Conservation (phyloP, 2,888 invertebrate genomes). For the Lagria hirta region DNA sequence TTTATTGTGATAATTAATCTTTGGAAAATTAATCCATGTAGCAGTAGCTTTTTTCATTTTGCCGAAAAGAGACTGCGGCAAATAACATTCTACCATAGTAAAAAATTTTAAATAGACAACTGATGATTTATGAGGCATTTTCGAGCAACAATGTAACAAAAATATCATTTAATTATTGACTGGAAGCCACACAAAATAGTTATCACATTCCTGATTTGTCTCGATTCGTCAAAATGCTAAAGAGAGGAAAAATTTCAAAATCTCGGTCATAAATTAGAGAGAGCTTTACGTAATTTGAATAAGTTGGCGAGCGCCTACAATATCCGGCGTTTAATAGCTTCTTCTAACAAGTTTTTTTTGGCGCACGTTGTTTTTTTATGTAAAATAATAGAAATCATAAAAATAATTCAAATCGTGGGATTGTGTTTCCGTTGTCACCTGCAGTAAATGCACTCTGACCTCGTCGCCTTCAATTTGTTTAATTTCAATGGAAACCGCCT, state of each 20-base stretch:
- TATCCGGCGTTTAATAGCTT: constrained; percentile 17
- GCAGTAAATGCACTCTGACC: constrained; percentile 13
- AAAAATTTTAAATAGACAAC: constrained; percentile 9
- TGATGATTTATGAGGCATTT: constrained; percentile 15
- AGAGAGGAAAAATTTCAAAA: constrained; percentile 7
- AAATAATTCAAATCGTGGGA: constrained; percentile 20
- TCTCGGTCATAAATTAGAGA: constrained; percentile 1
- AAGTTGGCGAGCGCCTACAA: constrained; percentile 12
- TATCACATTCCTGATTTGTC: constrained; percentile 22
- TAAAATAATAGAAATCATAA: constrained; percentile 1
- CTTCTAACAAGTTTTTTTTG: constrained; percentile 10
- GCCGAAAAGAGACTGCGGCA: no score
- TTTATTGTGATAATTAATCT: no score
- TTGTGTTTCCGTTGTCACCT: constrained; percentile 20
- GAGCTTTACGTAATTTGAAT: constrained; percentile 9
- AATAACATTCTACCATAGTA: no score
- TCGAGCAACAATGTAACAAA: constrained; percentile 17
- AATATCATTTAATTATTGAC: constrained; percentile 21
- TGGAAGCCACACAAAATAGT: constrained; percentile 16
- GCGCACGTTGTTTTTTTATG: no score
- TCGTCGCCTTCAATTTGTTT: constrained; percentile 22
- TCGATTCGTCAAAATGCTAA: constrained; percentile 3
- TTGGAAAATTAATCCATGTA: no score
- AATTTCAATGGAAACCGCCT: constrained; percentile 23
- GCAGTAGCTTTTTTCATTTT: no score